These are phyloP conservation scores for Stichodactyla helianthus DNA, from an alignment of 64 coral and sea anemone species.

Conservation along the genomic window DNA sequence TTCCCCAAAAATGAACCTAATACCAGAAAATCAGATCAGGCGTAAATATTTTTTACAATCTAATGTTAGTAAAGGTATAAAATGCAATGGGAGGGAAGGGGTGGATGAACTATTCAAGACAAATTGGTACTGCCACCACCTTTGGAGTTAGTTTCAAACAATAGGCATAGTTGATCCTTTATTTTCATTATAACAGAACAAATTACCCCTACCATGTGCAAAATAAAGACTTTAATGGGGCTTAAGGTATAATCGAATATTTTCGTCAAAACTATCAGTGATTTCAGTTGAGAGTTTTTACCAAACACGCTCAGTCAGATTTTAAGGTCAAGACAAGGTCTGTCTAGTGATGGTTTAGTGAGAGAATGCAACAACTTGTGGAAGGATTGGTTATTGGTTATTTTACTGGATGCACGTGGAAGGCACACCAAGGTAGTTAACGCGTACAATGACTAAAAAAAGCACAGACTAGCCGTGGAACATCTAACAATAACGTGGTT, in stretches of 20 bases:
- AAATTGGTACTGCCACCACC: neutral
- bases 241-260: neutral
- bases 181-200: neutral
- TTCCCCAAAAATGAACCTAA: neutral
- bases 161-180: neutral
- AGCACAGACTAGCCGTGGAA: neutral
- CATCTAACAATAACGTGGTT: constrained; percentile 9
- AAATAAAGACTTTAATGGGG: constrained; percentile 11
- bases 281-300: neutral
- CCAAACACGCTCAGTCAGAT: neutral
- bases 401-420: neutral
- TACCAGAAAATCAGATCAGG: neutral
- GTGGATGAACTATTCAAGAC: constrained; percentile 7
- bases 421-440: neutral
- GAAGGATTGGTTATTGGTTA: neutral
- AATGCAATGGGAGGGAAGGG: constrained; percentile 21
- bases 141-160: neutral
- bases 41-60: too few species aligned
- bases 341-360: neutral
- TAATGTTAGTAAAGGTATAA: neutral
- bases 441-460: neutral
- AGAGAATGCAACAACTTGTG: neutral
- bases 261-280: neutral
- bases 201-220: neutral
- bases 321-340: neutral